Percentiles rank a stretch among this genome's conserved stretches.
These are phyloP conservation scores for Archocentrus centrarchus DNA, from an alignment of 2,113 vertebrate species.

Conservation along the genomic window DNA sequence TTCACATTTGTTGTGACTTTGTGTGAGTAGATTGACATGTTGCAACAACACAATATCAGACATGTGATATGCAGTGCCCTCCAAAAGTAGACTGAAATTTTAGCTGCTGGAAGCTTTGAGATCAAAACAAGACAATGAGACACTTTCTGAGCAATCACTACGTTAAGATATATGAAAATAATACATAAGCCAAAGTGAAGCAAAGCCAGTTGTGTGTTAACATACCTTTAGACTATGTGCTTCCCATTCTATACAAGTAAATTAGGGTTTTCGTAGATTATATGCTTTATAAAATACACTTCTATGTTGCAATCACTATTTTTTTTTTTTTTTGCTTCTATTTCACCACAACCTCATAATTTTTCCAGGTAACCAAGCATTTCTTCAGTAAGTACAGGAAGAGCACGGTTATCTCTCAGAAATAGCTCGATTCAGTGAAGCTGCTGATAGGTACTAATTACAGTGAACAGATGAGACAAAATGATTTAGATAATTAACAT, in stretches of 20 bases:
- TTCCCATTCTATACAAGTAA: background rate
- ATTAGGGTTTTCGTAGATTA: background rate
- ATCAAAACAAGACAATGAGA: background rate
- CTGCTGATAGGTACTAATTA: constrained; percentile 71
- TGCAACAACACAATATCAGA: background rate
- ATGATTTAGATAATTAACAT: constrained; percentile 80
- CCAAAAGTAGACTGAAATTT: background rate
- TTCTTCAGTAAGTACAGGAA: constrained; percentile 16
- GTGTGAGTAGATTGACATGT: background rate
- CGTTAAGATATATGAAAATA: background rate
- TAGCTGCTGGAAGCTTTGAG: background rate
- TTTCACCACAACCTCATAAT: background rate
- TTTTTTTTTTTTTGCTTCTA: background rate
- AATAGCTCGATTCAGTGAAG: constrained; percentile 56
- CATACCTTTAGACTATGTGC: background rate
- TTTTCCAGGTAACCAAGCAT: constrained; percentile 5
- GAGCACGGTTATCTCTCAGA: constrained; percentile 47
- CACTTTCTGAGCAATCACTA: background rate
- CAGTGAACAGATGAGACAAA: constrained; percentile 70
- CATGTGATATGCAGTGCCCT: background rate
- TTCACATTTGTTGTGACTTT: background rate
- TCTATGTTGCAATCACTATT: background rate
- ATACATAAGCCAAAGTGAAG: background rate
- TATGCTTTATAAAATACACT: background rate
- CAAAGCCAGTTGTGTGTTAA: background rate